phyloP scores from a whole-genome alignment of 2,113 vertebrate genomes.

The Pseudolaguvia tuberculata region DNA sequence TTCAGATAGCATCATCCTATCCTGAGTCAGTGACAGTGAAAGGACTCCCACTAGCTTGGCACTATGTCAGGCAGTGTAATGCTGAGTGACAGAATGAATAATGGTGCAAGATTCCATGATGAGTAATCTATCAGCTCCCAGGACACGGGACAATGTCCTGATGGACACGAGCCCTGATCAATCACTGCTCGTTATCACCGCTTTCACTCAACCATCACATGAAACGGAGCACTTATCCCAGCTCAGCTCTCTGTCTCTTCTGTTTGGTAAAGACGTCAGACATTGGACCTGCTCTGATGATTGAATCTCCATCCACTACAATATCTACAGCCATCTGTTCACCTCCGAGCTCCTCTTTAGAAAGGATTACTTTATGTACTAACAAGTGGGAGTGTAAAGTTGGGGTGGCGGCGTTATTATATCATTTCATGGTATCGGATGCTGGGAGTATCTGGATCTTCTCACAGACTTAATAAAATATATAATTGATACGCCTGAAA shows the following conservation, averaged over 20 bases:
- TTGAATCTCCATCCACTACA: background rate
- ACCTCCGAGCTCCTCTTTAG: background rate
- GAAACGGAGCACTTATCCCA: conserved; percentile 6
- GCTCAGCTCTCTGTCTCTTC: background rate
- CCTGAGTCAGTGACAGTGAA: too few species aligned
- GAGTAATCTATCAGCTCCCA: conserved; percentile 32
- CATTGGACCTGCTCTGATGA: background rate
- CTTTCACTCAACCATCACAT: conserved; percentile 48
- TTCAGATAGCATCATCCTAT: background rate
- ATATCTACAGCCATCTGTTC: background rate
- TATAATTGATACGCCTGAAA: background rate
- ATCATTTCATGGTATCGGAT: too few species aligned
- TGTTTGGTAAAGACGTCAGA: background rate
- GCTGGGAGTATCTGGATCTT: background rate
- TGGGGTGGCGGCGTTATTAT: background rate
- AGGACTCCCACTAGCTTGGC: background rate
- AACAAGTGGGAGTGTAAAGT: background rate
- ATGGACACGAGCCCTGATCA: conserved; percentile 49
- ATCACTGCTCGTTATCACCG: conserved; percentile 50
- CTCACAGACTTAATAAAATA: too few species aligned
- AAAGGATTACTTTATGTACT: too few species aligned
- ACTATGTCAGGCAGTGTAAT: conserved; percentile 14
- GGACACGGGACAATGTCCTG: conserved; percentile 17
- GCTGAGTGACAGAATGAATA: background rate
- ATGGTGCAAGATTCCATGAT: background rate